Conservation (phyloP, 2,888 invertebrate species). For the Drosophila paranaensis region DNA sequence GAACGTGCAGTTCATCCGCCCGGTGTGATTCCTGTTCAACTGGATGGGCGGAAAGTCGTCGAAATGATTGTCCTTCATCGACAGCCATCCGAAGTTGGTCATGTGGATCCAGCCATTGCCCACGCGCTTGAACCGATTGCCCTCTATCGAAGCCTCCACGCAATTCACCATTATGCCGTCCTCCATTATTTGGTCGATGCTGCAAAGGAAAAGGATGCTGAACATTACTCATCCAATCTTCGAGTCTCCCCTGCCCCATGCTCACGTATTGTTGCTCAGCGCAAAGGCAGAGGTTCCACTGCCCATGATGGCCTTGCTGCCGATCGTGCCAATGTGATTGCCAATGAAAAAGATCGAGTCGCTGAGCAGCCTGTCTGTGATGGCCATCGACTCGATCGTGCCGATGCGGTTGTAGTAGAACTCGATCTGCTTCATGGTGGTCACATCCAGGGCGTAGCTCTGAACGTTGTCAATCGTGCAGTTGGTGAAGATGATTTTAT, state of each 20-base stretch:
- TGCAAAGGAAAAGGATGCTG: conserved; percentile 41
- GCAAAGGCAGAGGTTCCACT: conserved; percentile 83
- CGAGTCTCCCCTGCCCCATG: conserved; percentile 1
- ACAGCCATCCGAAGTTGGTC: conserved; percentile 76
- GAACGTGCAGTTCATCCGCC: conserved; percentile 77
- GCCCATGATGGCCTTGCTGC: conserved; percentile 82
- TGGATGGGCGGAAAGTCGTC: conserved; percentile 75
- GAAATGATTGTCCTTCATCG: conserved; percentile 80
- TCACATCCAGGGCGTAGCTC: conserved; percentile 82
- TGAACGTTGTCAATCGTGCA: conserved; percentile 80
- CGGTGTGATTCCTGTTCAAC: conserved; percentile 74
- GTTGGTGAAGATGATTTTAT: conserved; percentile 79
- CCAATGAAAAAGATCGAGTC: conserved; percentile 81
- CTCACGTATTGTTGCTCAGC: conserved; percentile 82
- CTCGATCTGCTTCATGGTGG: conserved; percentile 79
- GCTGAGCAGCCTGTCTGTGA: conserved; percentile 82
- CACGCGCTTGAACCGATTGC: conserved; percentile 77
- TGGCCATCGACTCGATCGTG: conserved; percentile 79
- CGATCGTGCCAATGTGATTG: conserved; percentile 82
- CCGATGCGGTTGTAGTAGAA: conserved; percentile 82
- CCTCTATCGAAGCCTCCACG: conserved; percentile 69
- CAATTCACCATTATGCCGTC: conserved; percentile 82
- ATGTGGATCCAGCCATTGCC: conserved; percentile 82
- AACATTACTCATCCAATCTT: background rate
- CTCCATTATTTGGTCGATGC: conserved; percentile 81